Conservation (phyloP, 2,113 vertebrate genomes). For the Syngnathoides biaculeatus region DNA sequence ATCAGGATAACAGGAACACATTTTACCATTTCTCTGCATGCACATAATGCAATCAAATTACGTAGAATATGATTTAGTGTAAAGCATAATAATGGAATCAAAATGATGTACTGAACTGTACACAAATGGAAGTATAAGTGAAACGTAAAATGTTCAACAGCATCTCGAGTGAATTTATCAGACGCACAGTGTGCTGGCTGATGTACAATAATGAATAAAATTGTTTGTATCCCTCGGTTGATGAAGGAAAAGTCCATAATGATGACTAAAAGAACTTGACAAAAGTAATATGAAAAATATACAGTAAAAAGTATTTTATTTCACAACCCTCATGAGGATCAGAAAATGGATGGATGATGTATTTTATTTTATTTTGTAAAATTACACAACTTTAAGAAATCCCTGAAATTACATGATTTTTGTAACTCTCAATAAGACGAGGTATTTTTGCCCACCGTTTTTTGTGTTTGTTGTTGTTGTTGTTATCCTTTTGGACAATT, state of each 20-base stretch:
- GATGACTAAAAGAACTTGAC: too few relatives aligned
- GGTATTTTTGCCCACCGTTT: background rate
- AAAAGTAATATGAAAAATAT: too few relatives aligned
- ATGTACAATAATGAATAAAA: slow-evolving; percentile 14
- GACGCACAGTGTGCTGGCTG: slow-evolving; percentile 52
- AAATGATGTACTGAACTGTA: slow-evolving; percentile 51
- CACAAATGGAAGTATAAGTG: slow-evolving; percentile 68
- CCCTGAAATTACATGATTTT: background rate
- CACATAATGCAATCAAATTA: slow-evolving; percentile 40
- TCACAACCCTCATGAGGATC: too few relatives aligned
- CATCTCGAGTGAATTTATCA: slow-evolving; percentile 62
- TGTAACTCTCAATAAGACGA: background rate
- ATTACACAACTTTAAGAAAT: background rate
- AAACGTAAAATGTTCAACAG: slow-evolving; percentile 57
- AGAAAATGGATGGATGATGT: too few relatives aligned
- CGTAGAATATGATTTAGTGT: slow-evolving; percentile 49
- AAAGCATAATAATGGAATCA: slow-evolving; percentile 57
- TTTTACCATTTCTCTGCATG: slow-evolving; percentile 27
- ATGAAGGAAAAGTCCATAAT: too few relatives aligned
- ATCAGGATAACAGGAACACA: slow-evolving; percentile 44
- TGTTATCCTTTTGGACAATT: background rate
- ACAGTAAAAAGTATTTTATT: background rate
- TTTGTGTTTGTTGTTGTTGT: background rate
- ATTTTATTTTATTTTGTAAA: background rate
- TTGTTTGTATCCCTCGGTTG: background rate